Percentiles rank a stretch among this genome's conserved stretches.
Evolutionary conservation across 1,140 invertebrate genomes (phyloP).

Genomic region (Drosophila lacteicornis): DNA sequence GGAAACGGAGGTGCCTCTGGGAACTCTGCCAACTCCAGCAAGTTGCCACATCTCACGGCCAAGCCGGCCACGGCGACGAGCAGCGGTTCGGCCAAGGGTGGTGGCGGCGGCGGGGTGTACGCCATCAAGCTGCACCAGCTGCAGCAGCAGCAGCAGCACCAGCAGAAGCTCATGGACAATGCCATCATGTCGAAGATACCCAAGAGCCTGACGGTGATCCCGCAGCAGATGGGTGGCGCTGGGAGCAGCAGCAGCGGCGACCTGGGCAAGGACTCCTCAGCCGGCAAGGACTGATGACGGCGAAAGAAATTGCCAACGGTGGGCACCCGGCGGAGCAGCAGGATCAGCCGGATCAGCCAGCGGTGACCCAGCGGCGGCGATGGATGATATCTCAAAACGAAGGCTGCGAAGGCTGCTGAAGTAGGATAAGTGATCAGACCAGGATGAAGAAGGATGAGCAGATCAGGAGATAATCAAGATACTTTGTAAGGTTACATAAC

Average conservation of each 20-base stretch:
- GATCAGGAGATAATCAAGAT: conserved; percentile 37
- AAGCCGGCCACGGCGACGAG: conserved; percentile 65
- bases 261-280: background rate
- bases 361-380: conserved; percentile 12
- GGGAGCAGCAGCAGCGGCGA: background rate
- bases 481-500: conserved; percentile 47
- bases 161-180: conserved; percentile 77
- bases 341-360: conserved; percentile 17
- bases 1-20: conserved; percentile 39
- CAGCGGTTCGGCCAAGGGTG: conserved; percentile 13
- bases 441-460: background rate
- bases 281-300: conserved; percentile 40
- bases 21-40: conserved; percentile 21
- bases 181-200: conserved; percentile 89
- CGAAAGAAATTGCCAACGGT: conserved; percentile 6
- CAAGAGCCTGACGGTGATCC: conserved; percentile 90
- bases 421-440: conserved; percentile 18
- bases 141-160: conserved; percentile 66
- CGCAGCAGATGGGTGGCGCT: conserved; percentile 85
- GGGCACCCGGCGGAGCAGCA: conserved; percentile 27
- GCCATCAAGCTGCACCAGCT: conserved; percentile 32
- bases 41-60: conserved; percentile 68
- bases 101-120: background rate
- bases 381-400: conserved; percentile 30
- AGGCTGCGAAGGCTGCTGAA: conserved; percentile 3